Base-by-base conservation (phyloP, 2,113 vertebrate species). In the Oncorhynchus keta region DNA sequence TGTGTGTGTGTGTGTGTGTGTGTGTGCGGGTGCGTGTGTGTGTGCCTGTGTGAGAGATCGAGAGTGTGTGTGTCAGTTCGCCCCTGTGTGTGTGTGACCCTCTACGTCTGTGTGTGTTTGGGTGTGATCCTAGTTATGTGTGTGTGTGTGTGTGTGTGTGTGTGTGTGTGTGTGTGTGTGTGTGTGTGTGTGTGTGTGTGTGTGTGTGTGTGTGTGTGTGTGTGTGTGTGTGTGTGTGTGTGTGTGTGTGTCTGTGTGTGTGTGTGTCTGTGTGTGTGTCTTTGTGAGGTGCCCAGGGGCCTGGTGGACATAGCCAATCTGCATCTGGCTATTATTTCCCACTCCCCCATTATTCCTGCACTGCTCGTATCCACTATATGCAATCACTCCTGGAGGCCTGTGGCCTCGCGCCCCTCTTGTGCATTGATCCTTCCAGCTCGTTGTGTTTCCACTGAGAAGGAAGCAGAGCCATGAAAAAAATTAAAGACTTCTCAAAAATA, bases 321-420 rank as follows among this genome's bases (percentile, higher is more conserved):
- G 61, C 67, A 79, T 82, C 66, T 76, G 77, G 64, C 64, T n/a
- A 73, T 81, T 85, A 85, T 83, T 86, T 79, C 2, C 80, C 81
- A 79, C 51, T 24, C 71, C 73, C 35, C 22, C 75, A 81, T 78
- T 80, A 79, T 81, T 84, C 81, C 80, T 48, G 64, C 67, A 24
- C 62, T 68, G 9, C 76, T 71, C 59, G 85, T 80, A 74, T 82
- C 77, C 83, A 83, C 76, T 71, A 76, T 7, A 35, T 68, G 73
- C 70, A 85, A 83, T 84, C 84, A 83, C 71, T 75, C 68, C 35
- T 14, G 74, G 55, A 65, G 75, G 69, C 59, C 13, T 26, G 68
- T 4, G 3, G 35, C 61, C n/a, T 68, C 30, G 9, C 11, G 14
- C 22, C 39, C 55, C 67, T 68, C 68, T 59, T 72, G 59, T 72